Conservation (phyloP, 2,113 vertebrate genomes). For the Austrofundulus limnaeus region DNA sequence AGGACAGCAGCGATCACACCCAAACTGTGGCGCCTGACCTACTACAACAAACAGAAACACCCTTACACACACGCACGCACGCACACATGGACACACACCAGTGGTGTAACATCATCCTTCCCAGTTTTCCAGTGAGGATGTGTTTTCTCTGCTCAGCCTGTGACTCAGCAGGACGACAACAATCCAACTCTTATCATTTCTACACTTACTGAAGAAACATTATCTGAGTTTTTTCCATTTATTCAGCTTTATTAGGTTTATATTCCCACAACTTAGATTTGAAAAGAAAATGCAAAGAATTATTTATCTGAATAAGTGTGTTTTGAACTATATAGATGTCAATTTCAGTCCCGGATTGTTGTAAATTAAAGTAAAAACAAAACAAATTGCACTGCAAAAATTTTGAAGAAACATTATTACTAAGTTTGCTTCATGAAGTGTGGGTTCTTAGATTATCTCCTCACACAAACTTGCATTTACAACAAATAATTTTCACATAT, state of each 20-base stretch:
- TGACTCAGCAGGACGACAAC: constrained; percentile 64
- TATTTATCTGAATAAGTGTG: no score
- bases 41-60: constrained; percentile 66
- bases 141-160: constrained; percentile 41
- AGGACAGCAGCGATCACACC: constrained; percentile 73
- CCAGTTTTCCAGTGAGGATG: constrained; percentile 38
- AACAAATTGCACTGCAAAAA: no score
- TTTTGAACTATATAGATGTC: no score
- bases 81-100: constrained; percentile 14
- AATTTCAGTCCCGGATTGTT: no score
- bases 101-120: constrained; percentile 51
- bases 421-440: no score
- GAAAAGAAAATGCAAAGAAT: no score
- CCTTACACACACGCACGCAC: constrained; percentile 40
- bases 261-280: no score
- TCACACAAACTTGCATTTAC: no score
- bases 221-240: not conserved
- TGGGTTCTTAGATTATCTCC: no score
- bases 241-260: not conserved
- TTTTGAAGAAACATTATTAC: no score
- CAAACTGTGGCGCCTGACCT: constrained; percentile 75
- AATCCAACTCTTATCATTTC: constrained; percentile 56
- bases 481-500: no score
- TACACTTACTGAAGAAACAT: not conserved
- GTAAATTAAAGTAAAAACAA: no score